phyloP scores from a whole-genome alignment of 2,797 vertebrate genomes.

The Takifugu rubripes region DNA sequence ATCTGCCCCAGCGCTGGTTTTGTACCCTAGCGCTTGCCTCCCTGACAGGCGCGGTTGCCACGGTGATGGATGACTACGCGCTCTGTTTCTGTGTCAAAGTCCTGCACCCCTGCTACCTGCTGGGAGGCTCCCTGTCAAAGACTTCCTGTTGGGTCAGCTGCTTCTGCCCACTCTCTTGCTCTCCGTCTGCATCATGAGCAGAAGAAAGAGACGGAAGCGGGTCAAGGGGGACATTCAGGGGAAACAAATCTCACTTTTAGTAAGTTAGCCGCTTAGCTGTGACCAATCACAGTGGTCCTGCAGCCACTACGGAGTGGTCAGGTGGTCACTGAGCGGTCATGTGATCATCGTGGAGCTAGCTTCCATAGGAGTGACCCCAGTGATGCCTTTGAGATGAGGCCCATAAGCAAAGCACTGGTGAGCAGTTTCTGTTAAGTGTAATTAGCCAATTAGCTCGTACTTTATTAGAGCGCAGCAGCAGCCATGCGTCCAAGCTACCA shows the following conservation, averaged over 20 bases:
- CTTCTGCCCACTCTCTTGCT: background rate
- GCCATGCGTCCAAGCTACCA: constrained; percentile 61
- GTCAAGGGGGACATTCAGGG: too few relatives aligned
- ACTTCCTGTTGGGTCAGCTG: constrained; percentile 66
- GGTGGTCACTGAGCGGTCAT: background rate
- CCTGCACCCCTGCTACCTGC: constrained; percentile 66
- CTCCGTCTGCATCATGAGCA: background rate
- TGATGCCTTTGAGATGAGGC: constrained; percentile 54
- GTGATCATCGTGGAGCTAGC: constrained; percentile 35
- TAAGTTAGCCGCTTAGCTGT: constrained; percentile 3
- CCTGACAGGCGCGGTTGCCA: constrained; percentile 69
- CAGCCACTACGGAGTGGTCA: constrained; percentile 5
- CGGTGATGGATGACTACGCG: constrained; percentile 74
- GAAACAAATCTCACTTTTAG: constrained; percentile 1
- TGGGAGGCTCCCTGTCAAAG: constrained; percentile 65
- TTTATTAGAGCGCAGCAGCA: constrained; percentile 67
- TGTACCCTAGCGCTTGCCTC: constrained; percentile 54
- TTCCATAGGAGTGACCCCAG: constrained; percentile 49
- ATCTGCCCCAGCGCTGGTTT: constrained; percentile 67
- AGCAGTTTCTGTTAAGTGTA: constrained; percentile 64
- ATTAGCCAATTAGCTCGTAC: constrained; percentile 69
- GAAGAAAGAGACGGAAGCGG: too few relatives aligned
- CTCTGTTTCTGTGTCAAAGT: constrained; percentile 67
- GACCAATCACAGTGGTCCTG: constrained; percentile 26
- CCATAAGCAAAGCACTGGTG: constrained; percentile 47